Evolutionary conservation across 2,888 invertebrate genomes (phyloP).

Genomic region (Brachyptera risi): DNA sequence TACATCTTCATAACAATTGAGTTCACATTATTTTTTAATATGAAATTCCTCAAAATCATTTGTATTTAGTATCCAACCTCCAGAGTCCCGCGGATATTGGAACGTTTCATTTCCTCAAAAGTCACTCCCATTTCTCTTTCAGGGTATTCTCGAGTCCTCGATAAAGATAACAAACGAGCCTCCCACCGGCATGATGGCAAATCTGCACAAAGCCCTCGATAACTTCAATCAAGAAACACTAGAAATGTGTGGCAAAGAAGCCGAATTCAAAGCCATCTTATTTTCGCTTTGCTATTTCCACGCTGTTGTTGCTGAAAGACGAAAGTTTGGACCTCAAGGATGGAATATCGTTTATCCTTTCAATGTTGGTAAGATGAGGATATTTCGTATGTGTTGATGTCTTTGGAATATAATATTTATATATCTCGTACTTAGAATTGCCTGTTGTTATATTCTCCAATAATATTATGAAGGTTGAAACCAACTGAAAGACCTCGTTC

Average conservation of each 20-base stretch:
- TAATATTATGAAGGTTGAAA: too few species aligned
- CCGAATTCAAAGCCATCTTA: slow-evolving; percentile 91
- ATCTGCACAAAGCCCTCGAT: slow-evolving; percentile 90
- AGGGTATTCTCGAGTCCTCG: slow-evolving; percentile 90
- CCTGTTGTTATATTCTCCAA: too few species aligned
- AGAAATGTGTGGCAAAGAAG: slow-evolving; percentile 93
- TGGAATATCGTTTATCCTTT: slow-evolving; percentile 96
- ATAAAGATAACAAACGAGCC: slow-evolving; percentile 98
- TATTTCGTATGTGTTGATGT: too few species aligned
- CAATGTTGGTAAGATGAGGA: slow-evolving; percentile 72
- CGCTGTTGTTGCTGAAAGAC: slow-evolving; percentile 88
- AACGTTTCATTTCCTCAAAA: too few species aligned
- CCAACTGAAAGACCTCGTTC: too few species aligned
- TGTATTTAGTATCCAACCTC: too few species aligned
- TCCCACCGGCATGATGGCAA: slow-evolving; percentile 93
- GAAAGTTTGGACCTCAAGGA: slow-evolving; percentile 92
- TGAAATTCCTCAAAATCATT: too few species aligned
- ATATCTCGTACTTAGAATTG: too few species aligned
- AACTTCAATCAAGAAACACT: slow-evolving; percentile 94
- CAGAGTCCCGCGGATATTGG: too few species aligned
- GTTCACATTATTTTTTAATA: too few species aligned
- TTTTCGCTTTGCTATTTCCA: slow-evolving; percentile 95
- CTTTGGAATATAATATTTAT: too few species aligned
- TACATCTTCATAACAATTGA: too few species aligned
- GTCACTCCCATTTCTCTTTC: slow-evolving; percentile 30